A percentile compares a stretch with the other conserved stretches of the same genome.
phyloP scores from a whole-genome alignment of 2,797 vertebrate species.

The Hozukius guyotensis region DNA sequence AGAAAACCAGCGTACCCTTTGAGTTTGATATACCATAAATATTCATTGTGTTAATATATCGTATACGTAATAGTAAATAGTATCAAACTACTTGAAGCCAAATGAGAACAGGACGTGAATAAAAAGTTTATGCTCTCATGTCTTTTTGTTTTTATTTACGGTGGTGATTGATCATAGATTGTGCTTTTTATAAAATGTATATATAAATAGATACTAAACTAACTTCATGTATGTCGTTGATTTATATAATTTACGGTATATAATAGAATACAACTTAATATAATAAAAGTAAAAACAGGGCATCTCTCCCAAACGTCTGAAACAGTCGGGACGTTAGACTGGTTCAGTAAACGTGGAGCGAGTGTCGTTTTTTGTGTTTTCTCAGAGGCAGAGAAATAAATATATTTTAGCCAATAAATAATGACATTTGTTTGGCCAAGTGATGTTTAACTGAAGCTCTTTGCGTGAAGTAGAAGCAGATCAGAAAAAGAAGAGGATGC shows the following conservation, averaged over 20 bases:
- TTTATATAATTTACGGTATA: background rate
- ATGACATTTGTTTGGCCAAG: no score
- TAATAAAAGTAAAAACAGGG: background rate
- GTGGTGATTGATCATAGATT: background rate
- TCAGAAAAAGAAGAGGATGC: background rate
- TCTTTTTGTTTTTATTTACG: background rate
- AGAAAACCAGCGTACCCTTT: background rate
- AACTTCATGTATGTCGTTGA: background rate
- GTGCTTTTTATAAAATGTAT: slow-evolving; percentile 29
- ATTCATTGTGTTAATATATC: background rate
- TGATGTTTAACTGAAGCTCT: no score
- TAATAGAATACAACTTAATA: background rate
- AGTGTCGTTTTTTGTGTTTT: no score
- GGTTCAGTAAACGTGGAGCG: background rate
- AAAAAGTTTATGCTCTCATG: no score
- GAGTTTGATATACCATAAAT: background rate
- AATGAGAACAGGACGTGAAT: background rate
- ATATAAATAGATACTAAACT: background rate
- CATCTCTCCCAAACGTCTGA: background rate
- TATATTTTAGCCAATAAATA: background rate
- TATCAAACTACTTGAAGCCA: background rate
- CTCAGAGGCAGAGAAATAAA: no score
- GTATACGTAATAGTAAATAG: background rate
- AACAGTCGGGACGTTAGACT: background rate
- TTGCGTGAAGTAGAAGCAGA: background rate